Evolutionary conservation across 1,140 invertebrate species (phyloP), one percentile per base, ranked within the genome.

Genomic region (Megathymus violae): DNA sequence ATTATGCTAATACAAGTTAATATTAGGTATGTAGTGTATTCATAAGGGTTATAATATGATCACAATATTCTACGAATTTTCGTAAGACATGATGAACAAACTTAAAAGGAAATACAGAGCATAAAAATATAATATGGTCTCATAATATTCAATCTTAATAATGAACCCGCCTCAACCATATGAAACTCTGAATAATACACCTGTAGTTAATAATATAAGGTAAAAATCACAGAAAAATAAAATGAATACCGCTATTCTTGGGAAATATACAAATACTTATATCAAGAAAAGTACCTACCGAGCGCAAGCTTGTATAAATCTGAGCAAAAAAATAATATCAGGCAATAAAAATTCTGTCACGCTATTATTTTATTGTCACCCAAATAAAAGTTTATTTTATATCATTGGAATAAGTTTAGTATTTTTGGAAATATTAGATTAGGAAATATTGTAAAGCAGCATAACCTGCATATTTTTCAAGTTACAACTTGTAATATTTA

Each of bases 341-440:
- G 43, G 43, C 43, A 11, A 47, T 47, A 47, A 47, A 46, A 47
- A 27, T 47, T 1, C 44, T 47, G 44, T 27, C 44, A 14, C 11
- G 5, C 11, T 47, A 47, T 47, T 47, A 47, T 47, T 47, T 27
- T 47, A 47, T 36, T 50, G 27, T 34, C 27, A 50, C 16, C 17
- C 47, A 50, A 50, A 50, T 27, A 50, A 50, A 50, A 14, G 47
- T 34, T 25, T 11, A 17, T 50, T 50, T 50, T 50, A 31, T 50
- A 34, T 14, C 25, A 0, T 9, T 31, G 47, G 3, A 27, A 34
- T 50, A 50, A 50, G 47, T 14, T 4, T 17, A 27, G 17, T 15
- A 16, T 31, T 7, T 4, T 11, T 4, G 7, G n/a, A 11, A 36
- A 11, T 11, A n/a, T n/a, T n/a, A n/a, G n/a, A n/a, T n/a, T n/a